Conservation (phyloP, 2,113 vertebrate genomes). For the Prunella fulvescens region DNA sequence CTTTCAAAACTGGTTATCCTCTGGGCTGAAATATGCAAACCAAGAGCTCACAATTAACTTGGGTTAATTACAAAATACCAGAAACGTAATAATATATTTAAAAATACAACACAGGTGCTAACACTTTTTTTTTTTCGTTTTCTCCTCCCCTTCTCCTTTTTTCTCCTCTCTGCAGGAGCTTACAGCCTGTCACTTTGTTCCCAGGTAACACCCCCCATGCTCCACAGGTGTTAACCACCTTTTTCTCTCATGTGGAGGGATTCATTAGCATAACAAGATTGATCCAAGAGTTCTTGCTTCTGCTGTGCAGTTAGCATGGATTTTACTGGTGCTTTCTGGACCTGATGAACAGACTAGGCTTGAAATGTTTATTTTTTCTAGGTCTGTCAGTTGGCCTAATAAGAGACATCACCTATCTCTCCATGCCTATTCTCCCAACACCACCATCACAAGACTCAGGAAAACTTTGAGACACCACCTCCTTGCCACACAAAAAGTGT, state of each 20-base stretch:
- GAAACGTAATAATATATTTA: slow-evolving; percentile 43
- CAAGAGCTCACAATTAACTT: slow-evolving; percentile 28
- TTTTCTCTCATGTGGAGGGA: neutral
- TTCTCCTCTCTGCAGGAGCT: neutral
- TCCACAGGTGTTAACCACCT: slow-evolving; percentile 13
- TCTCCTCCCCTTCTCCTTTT: neutral
- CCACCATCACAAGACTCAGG: rapidly evolving
- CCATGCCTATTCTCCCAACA: neutral
- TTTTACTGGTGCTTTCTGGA: neutral
- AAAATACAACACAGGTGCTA: slow-evolving; percentile 50
- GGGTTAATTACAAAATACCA: slow-evolving; percentile 58
- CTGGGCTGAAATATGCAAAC: slow-evolving; percentile 51
- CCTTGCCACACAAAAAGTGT: neutral
- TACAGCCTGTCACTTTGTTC: neutral
- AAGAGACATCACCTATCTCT: neutral
- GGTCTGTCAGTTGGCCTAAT: neutral
- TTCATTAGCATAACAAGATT: neutral
- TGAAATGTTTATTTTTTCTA: neutral
- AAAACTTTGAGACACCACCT: neutral
- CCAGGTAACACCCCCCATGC: neutral
- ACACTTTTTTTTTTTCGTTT: neutral
- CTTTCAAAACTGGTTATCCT: slow-evolving; percentile 49
- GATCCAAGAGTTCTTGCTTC: neutral
- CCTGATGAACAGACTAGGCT: neutral
- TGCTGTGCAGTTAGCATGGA: neutral